Conservation (phyloP, 1,140 invertebrate genomes). For the Chlorops oryzae region DNA sequence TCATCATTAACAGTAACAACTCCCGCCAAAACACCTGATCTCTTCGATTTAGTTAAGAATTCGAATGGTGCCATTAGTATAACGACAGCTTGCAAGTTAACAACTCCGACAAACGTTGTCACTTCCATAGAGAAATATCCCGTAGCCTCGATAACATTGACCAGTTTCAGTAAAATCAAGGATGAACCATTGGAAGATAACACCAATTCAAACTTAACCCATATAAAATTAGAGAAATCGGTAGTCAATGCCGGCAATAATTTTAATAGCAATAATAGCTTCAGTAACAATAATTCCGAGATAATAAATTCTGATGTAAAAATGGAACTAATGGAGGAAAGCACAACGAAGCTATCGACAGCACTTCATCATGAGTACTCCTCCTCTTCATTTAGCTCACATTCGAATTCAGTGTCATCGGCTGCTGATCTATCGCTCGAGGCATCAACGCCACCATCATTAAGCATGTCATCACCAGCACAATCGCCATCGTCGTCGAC, state of each 20-base stretch:
- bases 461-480: slow-evolving; percentile 18
- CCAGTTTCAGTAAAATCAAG: slow-evolving; percentile 28
- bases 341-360: slow-evolving; percentile 3
- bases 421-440: slow-evolving; percentile 41
- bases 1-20: slow-evolving; percentile 8
- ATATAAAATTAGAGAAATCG: too few species aligned
- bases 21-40: slow-evolving; percentile 28
- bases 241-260: too few species aligned
- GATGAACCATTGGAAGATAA: slow-evolving; percentile 17
- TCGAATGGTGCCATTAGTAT: slow-evolving; percentile 40
- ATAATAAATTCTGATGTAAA: slow-evolving; percentile 10
- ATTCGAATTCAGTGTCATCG: slow-evolving; percentile 36
- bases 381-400: slow-evolving; percentile 34
- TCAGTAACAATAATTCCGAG: too few species aligned
- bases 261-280: slow-evolving; percentile 8
- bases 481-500: slow-evolving; percentile 20
- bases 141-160: slow-evolving; percentile 25
- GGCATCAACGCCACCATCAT: slow-evolving; percentile 35
- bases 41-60: slow-evolving; percentile 43
- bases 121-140: background rate
- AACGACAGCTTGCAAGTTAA: slow-evolving; percentile 18
- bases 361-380: slow-evolving; percentile 18
- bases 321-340: slow-evolving; percentile 25
- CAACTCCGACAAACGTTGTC: background rate
- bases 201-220: too few species aligned